Conservation (phyloP, 2,113 vertebrate species). For the Gallinago media region DNA sequence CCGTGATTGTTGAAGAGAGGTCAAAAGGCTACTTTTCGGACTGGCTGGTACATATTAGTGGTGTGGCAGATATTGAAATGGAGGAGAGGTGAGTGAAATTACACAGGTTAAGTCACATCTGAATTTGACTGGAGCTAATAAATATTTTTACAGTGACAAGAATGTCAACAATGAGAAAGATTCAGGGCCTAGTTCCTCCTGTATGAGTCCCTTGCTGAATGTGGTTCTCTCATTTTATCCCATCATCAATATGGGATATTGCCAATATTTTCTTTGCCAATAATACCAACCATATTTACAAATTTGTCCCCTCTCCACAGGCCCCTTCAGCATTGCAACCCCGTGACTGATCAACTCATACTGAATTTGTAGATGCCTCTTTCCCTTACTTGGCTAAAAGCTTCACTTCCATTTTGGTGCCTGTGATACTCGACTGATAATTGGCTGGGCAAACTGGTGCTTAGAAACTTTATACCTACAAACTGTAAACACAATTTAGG, state of each 20-base stretch:
- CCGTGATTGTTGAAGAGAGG: neutral
- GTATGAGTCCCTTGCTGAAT: neutral
- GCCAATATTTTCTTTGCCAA: neutral
- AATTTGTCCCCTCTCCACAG: neutral
- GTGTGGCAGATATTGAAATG: neutral
- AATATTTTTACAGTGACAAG: neutral
- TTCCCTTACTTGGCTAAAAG: too few relatives aligned
- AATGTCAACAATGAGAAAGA: neutral
- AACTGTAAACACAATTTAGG: neutral
- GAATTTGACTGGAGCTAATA: neutral
- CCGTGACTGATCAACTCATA: neutral
- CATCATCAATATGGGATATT: neutral
- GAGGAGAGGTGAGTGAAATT: neutral
- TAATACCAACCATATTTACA: neutral
- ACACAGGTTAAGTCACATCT: neutral
- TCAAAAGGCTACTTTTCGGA: neutral
- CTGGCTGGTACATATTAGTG: neutral
- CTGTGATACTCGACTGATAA: neutral
- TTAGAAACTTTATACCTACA: neutral
- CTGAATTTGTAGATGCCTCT: neutral
- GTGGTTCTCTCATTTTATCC: neutral
- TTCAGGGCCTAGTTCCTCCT: neutral
- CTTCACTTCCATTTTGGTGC: neutral
- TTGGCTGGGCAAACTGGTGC: neutral
- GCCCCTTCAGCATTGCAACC: neutral